Conservation (phyloP, 1,140 invertebrate species). For the Lethocerus indicus region DNA sequence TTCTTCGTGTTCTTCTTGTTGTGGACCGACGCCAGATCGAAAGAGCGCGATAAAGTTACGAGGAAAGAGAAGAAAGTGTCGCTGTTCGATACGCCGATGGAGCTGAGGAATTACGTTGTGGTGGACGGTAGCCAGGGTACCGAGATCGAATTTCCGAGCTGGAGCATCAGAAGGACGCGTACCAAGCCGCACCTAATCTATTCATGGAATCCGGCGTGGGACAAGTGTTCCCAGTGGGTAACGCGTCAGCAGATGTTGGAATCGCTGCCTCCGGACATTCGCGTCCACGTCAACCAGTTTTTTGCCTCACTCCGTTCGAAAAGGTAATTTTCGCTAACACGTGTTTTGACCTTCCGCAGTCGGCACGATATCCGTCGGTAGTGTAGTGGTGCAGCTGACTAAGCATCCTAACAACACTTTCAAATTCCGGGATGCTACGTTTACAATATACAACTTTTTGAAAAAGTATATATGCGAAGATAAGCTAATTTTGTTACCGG, state of each 20-base stretch:
- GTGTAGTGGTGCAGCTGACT: too few species aligned
- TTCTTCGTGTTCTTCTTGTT: too few species aligned
- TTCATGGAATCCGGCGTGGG: not conserved
- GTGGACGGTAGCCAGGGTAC: not conserved
- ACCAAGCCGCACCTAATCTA: not conserved
- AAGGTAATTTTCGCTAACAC: too few species aligned
- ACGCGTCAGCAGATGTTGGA: constrained; percentile 5
- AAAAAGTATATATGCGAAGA: too few species aligned
- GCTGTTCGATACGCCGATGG: constrained; percentile 14
- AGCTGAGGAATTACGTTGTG: constrained; percentile 6
- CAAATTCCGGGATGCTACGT: too few species aligned
- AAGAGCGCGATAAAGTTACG: not conserved
- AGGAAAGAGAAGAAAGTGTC: constrained; percentile 2
- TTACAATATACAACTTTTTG: too few species aligned
- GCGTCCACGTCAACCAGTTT: constrained; percentile 5
- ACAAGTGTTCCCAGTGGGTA: not conserved
- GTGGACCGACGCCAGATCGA: not conserved
- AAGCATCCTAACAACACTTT: too few species aligned
- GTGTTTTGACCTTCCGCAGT: too few species aligned
- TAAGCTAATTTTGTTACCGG: too few species aligned
- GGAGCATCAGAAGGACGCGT: not conserved
- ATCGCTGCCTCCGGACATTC: constrained; percentile 3
- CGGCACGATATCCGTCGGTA: too few species aligned
- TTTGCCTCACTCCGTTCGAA: not conserved
- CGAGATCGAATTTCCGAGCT: constrained; percentile 6